Evolutionary conservation across 2,797 vertebrate species (phyloP), one percentile per base, ranked within the genome.

Genomic region (Mergus octosetaceus): DNA sequence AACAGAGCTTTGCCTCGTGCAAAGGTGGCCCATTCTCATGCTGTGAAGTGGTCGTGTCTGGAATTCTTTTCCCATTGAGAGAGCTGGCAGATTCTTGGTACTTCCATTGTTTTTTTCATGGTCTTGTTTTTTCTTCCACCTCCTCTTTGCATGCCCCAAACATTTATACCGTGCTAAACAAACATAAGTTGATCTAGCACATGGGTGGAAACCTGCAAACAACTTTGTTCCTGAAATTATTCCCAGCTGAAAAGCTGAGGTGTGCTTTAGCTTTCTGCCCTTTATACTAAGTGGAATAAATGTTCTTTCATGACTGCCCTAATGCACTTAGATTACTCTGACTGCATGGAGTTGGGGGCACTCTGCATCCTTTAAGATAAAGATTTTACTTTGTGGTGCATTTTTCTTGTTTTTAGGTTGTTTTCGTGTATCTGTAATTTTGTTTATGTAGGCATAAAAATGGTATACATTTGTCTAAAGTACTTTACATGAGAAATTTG

Each of bases 231-330:
- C 30, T 89, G 41, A 85, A 87, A 78, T 82, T 80, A 41, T 45
- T 94, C 76, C 25, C 30, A 62, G 38, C 17, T 93, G 75, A 82
- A 92, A 87, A 82, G 51, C 41, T 65, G 69, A 82, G 68, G 39
- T 82, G 49, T 84, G 68, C 41, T 88, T 32, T 49, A 76, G 27
- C 61, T 74, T 72, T 62, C 82, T 90, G 51, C 30, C 10, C 8
- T 54, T 8, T 75, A 21, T 79, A 19, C 8, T 21, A 21, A 24
- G 18, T 80, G 27, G 27, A 93, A 39, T 72, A 86, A 74, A 71
- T 58, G 30, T 30, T 84, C 64, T 93, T 93, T 94, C 22, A 72
- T 61, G 53, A n/a, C 47, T 94, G 10, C n/a, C 69, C 32, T 68
- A 56, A 76, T 56, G 14, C 14, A 27, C 72, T 93, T 86, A 60